Percentiles rank a stretch among this genome's conserved stretches.
Conservation (phyloP, 2,797 vertebrate genomes). For the Melanotaenia trifasciata region DNA sequence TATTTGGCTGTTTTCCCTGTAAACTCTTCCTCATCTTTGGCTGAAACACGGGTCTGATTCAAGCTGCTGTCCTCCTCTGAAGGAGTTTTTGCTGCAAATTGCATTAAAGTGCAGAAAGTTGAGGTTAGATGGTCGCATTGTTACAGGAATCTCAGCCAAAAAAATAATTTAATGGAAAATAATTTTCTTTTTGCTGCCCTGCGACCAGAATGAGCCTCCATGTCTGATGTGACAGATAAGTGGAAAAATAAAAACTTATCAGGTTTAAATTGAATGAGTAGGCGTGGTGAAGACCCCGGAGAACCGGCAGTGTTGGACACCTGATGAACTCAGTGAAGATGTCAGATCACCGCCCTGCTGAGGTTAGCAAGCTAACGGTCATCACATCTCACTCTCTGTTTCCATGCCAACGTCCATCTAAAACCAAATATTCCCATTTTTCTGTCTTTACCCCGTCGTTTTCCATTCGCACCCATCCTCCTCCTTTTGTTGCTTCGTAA, state of each 20-base stretch:
- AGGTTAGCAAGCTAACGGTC: too few relatives aligned
- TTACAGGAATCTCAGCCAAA: too few relatives aligned
- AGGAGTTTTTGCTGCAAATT: too few relatives aligned
- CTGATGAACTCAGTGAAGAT: constrained; percentile 32
- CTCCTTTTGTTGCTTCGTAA: background rate
- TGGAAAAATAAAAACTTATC: constrained; percentile 17
- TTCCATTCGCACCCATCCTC: background rate
- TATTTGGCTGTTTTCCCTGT: too few relatives aligned
- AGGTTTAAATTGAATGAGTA: constrained; percentile 43
- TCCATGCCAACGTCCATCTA: background rate
- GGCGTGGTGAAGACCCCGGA: background rate
- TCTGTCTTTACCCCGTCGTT: background rate
- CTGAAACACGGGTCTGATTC: too few relatives aligned
- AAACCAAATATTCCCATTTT: background rate
- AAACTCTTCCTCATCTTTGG: too few relatives aligned
- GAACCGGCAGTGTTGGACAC: constrained; percentile 2
- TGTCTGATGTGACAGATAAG: constrained; percentile 1
- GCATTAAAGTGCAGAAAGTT: too few relatives aligned
- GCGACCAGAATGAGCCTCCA: background rate
- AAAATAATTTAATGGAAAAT: too few relatives aligned
- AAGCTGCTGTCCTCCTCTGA: background rate
- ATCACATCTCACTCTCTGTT: constrained; percentile 14
- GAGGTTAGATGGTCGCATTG: too few relatives aligned
- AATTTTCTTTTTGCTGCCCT: too few relatives aligned
- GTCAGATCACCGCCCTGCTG: too few relatives aligned